phyloP scores from a whole-genome alignment of 1,140 invertebrate genomes.

The Magallana ariakensis region DNA sequence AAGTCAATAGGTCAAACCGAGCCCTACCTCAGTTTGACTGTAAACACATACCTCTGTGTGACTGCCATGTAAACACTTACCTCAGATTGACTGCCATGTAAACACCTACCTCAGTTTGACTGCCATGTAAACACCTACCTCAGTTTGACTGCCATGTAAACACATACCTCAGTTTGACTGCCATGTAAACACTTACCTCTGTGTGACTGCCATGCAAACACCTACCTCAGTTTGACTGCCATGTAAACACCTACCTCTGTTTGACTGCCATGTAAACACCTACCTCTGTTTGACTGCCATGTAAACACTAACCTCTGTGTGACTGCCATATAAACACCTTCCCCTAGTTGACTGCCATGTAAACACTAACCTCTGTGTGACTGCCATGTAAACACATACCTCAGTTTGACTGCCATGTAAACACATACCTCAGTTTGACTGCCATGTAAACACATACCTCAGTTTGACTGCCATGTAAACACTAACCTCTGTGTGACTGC shows the following conservation, averaged over 20 bases:
- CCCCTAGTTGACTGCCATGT: constrained; percentile 88
- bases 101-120: constrained; percentile 87
- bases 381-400: constrained; percentile 76
- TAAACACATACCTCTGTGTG: no score
- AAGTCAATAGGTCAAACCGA: no score
- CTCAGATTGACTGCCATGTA: constrained; percentile 89
- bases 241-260: constrained; percentile 90
- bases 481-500: constrained; percentile 86
- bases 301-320: constrained; percentile 88
- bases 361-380: constrained; percentile 82
- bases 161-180: constrained; percentile 87
- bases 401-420: constrained; percentile 88
- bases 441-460: no score
- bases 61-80: constrained; percentile 69
- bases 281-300: constrained; percentile 88
- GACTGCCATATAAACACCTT: constrained; percentile 89
- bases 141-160: constrained; percentile 90
- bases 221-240: constrained; percentile 86
- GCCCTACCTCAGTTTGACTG: no score
- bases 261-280: no score
- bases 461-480: no score
- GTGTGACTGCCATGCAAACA: no score
- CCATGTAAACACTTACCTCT: constrained; percentile 91
- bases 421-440: no score
- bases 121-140: constrained; percentile 88